Base-by-base conservation (phyloP, 2,888 invertebrate species). In the Siphonodentalium dalli region DNA sequence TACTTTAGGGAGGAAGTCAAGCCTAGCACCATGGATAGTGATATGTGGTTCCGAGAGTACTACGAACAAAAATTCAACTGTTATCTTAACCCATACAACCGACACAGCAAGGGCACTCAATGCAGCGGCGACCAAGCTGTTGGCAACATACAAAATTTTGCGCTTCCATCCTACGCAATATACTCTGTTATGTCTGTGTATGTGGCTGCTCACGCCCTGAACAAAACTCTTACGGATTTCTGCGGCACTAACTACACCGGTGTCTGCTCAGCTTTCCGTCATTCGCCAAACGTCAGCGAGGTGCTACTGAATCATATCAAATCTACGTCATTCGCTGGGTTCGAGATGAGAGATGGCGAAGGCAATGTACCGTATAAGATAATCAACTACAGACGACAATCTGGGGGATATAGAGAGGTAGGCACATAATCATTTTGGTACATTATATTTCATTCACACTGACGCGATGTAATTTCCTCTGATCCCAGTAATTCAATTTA, bases 191-290 rank as follows among this genome's bases (percentile, higher is more conserved):
- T 61, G 31, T 66, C 80, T 8, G 75, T 82, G 1, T 71, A 78
- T 48, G 68, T 76, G 1, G 54, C 78, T 27, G 75, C 78, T 1
- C 65, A 72, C 28, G 79, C 77, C 3, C 46, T 82, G 13, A 72
- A 79, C 50, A 49, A 67, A n/a, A 67, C 77, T 3, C 58, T 78
- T 15, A 54, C 64, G n/a, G 69, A 75, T 0, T 50, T 63, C 27
- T 76, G 74, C 48, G 70, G 71, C 0, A 48, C 24, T 4, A 43
- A 45, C 18, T 68, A 71, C 39, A 46, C 53, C 33, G 69, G 68
- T 2, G 45, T 72, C 8, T 73, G 72, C 40, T 58, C 58, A 24
- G 47, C 54, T 21, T 71, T 69, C 55, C 35, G 67, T 6, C 49
- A 59, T 26, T 35, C 50, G 13, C 24, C 46, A 7, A 39, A 41